These are phyloP conservation scores for Cactoblastis cactorum DNA, from an alignment of 2,888 invertebrate genomes.

Conservation along the genomic window DNA sequence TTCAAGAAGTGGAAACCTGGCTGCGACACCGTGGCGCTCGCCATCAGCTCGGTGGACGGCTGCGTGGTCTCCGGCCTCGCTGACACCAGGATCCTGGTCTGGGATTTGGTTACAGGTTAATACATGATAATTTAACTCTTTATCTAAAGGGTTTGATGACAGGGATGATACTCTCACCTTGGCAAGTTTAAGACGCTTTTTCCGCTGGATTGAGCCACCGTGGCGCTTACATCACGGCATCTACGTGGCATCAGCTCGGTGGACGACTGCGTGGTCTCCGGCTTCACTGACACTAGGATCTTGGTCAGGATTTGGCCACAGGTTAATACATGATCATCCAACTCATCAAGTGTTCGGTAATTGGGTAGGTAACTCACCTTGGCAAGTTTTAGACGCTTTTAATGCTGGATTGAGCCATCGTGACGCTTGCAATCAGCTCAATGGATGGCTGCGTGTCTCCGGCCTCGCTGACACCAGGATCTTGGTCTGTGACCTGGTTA, in stretches of 20 bases:
- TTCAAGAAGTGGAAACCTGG: conserved; percentile 96
- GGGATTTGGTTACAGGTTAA: conserved; percentile 90
- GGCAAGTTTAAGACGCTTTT: too few relatives aligned
- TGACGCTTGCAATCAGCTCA: conserved; percentile 91
- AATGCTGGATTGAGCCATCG: conserved; percentile 89
- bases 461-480: conserved; percentile 90
- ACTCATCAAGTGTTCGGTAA: too few relatives aligned
- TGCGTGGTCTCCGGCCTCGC: conserved; percentile 91
- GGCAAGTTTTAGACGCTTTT: too few relatives aligned
- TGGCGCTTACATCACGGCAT: conserved; percentile 80
- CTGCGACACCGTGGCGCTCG: conserved; percentile 89
- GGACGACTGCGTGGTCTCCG: conserved; percentile 90
- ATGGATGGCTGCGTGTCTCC: conserved; percentile 89
- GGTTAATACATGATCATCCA: too few relatives aligned
- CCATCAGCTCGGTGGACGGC: conserved; percentile 90
- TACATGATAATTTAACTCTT: too few relatives aligned
- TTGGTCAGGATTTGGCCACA: conserved; percentile 91
- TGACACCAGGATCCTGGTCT: conserved; percentile 89
- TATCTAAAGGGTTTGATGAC: too few relatives aligned
- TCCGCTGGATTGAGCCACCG: conserved; percentile 89
- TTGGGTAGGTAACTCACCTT: too few relatives aligned
- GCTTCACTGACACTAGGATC: conserved; percentile 89
- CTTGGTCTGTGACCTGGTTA: conserved; percentile 91
- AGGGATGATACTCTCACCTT: too few relatives aligned
- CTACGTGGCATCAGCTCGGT: conserved; percentile 90